Percentiles rank a stretch among this genome's conserved stretches.
phyloP scores from a whole-genome alignment of 23 tunicate genomes.

The Trididemnum nubilum region DNA sequence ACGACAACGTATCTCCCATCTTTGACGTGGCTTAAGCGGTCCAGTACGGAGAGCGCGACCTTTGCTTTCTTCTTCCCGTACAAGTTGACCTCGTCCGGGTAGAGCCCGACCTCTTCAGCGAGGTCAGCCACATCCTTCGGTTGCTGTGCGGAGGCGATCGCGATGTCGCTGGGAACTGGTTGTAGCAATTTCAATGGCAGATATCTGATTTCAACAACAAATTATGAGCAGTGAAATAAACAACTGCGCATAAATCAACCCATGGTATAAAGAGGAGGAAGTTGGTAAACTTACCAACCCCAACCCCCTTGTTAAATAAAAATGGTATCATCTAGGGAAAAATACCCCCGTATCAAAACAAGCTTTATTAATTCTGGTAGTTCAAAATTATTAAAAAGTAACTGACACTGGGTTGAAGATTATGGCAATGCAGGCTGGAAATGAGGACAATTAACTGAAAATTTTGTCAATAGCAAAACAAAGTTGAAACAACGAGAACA shows the following conservation, averaged over 20 bases:
- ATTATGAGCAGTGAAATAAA: neutral
- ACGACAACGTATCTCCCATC: slow-evolving; percentile 94
- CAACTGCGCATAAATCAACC: neutral
- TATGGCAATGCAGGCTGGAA: no score
- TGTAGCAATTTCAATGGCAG: slow-evolving; percentile 58
- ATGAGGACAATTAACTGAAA: no score
- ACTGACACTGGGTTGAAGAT: no score
- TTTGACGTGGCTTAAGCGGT: slow-evolving; percentile 67
- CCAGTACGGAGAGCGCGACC: slow-evolving; percentile 77
- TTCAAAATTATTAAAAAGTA: no score
- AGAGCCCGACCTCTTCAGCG: slow-evolving; percentile 85
- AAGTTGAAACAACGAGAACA: no score
- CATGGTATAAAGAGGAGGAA: neutral
- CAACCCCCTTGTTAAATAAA: no score
- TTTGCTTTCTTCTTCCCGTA: slow-evolving; percentile 97
- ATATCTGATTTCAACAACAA: slow-evolving; percentile 15
- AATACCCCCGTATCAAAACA: no score
- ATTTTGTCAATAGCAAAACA: no score
- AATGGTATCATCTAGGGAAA: no score
- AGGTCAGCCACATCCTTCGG: slow-evolving; percentile 81
- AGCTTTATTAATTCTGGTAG: no score
- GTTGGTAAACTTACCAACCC: neutral
- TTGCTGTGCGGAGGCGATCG: slow-evolving; percentile 76
- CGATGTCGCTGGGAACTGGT: slow-evolving; percentile 97
- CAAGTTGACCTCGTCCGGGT: slow-evolving; percentile 66